Evolutionary conservation across 2,113 vertebrate genomes (phyloP).

Genomic region (Alligator mississippiensis): DNA sequence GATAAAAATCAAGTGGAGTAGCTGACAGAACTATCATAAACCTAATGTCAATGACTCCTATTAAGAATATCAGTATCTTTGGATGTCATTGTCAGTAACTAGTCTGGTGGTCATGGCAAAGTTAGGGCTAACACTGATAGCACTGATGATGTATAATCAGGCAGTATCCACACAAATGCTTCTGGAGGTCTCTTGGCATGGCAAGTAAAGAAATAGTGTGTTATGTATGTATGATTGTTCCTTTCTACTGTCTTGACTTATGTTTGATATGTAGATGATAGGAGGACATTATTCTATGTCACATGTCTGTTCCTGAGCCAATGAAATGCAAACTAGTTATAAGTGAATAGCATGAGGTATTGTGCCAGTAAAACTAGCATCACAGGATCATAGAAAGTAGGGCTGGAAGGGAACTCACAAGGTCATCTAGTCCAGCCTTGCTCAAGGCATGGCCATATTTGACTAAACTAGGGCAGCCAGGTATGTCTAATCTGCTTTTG

Average conservation of each 20-base stretch:
- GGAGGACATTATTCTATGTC: background rate
- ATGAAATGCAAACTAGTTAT: accelerated
- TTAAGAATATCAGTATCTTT: background rate
- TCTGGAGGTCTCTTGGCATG: background rate
- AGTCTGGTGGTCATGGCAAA: slow-evolving; percentile 3
- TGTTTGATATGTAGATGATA: background rate
- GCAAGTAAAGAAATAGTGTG: background rate
- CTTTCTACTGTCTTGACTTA: background rate
- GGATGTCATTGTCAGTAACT: background rate
- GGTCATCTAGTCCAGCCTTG: too few relatives aligned
- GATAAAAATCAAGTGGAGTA: slow-evolving; percentile 7
- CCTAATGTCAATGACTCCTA: background rate
- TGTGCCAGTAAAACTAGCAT: background rate
- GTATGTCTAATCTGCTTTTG: too few relatives aligned
- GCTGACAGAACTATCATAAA: background rate
- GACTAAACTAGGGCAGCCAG: too few relatives aligned
- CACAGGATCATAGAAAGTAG: too few relatives aligned
- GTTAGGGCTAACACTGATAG: background rate
- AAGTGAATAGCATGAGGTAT: background rate
- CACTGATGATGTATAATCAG: background rate
- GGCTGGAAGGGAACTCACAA: too few relatives aligned
- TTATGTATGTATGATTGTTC: background rate
- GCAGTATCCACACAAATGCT: background rate
- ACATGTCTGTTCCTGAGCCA: background rate
- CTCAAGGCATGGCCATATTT: too few relatives aligned